A percentile compares a stretch with the other conserved stretches of the same genome.
These are phyloP conservation scores for Agelaius tricolor DNA, from an alignment of 2,113 vertebrate genomes.

Conservation along the genomic window DNA sequence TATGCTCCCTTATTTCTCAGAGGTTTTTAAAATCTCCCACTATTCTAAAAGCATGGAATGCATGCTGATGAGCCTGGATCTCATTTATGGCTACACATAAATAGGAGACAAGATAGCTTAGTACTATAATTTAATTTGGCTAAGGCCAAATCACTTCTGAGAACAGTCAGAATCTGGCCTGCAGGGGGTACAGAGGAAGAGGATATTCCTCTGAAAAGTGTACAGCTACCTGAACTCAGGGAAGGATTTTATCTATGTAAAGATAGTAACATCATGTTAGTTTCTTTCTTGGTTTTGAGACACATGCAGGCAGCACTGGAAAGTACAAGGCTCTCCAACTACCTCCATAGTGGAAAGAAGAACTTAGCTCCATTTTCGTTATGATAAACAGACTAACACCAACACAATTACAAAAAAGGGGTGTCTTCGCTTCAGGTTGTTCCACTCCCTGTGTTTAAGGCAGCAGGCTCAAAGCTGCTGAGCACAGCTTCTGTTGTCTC, in stretches of 20 bases:
- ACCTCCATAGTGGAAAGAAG: background rate
- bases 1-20: background rate
- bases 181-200: background rate
- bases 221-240: background rate
- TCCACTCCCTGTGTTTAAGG: background rate
- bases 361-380: background rate
- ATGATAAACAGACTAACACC: background rate
- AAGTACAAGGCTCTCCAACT: background rate
- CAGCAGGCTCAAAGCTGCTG: background rate
- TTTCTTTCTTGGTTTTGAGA: background rate
- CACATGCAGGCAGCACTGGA: background rate
- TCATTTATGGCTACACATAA: background rate
- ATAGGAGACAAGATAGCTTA: background rate
- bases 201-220: background rate
- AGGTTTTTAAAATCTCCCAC: background rate
- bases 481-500: background rate
- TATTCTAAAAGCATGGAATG: background rate
- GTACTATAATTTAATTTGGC: background rate
- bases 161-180: background rate
- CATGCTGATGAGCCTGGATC: background rate
- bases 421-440: background rate
- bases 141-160: background rate
- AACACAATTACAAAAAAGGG: background rate
- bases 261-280: background rate
- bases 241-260: background rate